Evolutionary conservation across 2,888 invertebrate species (phyloP).

Genomic region (Agonopterix alstromeriana): DNA sequence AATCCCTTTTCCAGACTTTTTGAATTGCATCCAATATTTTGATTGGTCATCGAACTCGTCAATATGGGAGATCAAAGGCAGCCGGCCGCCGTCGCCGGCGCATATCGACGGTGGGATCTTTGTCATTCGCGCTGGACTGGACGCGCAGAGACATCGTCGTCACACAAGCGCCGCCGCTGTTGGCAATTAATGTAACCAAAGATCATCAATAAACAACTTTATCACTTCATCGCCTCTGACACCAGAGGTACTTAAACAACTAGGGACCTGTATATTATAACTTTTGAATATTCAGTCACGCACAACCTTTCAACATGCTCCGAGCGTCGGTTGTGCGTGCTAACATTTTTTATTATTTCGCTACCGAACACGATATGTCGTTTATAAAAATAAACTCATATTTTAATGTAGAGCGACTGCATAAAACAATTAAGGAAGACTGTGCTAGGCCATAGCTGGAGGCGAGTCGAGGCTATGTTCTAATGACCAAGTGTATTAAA

Average conservation of each 20-base stretch:
- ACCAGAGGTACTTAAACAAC: conserved; percentile 54
- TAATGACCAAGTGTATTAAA: conserved; percentile 56
- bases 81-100: conserved; percentile 42
- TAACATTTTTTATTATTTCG: conserved; percentile 30
- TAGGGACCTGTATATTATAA: conserved; percentile 50
- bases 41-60: conserved; percentile 64
- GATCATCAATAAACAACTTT: conserved; percentile 75
- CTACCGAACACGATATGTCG: conserved; percentile 26
- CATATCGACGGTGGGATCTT: conserved; percentile 63
- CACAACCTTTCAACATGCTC: conserved; percentile 49
- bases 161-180: conserved; percentile 65
- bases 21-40: conserved; percentile 47
- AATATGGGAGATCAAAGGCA: conserved; percentile 55
- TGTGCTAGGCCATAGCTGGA: conserved; percentile 7
- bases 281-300: conserved; percentile 66
- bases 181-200: conserved; percentile 71
- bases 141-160: conserved; percentile 44
- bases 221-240: conserved; percentile 71
- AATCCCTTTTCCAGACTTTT: conserved; percentile 6
- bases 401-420: conserved; percentile 17
- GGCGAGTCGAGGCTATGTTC: conserved; percentile 30
- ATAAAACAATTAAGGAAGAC: conserved; percentile 20
- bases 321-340: conserved; percentile 18
- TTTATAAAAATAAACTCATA: conserved; percentile 18
- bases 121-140: conserved; percentile 62